Evolutionary conservation across 64 coral and sea anemone genomes (phyloP).

Genomic region (Montipora cactus): DNA sequence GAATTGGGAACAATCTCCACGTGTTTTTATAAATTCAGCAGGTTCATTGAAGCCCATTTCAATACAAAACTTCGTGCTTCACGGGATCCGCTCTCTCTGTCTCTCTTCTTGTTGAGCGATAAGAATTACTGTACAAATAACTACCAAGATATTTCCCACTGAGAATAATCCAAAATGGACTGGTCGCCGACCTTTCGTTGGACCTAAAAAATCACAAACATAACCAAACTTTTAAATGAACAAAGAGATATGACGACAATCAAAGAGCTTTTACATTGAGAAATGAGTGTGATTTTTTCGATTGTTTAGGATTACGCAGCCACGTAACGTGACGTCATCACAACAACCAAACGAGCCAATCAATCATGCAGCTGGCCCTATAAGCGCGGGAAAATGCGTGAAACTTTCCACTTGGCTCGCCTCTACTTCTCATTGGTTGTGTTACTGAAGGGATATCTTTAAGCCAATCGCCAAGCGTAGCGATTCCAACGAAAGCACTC

Average conservation of each 20-base stretch:
- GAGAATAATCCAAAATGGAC: neutral
- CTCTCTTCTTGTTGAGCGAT: neutral
- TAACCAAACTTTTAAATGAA: neutral
- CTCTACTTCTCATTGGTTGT: too few relatives aligned
- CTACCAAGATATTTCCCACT: neutral
- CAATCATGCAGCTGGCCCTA: too few relatives aligned
- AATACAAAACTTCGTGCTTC: neutral
- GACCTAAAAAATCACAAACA: neutral
- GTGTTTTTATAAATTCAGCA: slow-evolving; percentile 10
- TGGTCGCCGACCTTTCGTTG: neutral
- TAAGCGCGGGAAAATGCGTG: too few relatives aligned
- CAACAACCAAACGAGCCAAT: too few relatives aligned
- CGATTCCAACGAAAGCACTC: too few relatives aligned
- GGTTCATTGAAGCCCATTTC: neutral
- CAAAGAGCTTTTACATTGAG: too few relatives aligned
- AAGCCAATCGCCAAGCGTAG: too few relatives aligned
- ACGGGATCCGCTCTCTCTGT: neutral
- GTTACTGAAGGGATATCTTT: too few relatives aligned
- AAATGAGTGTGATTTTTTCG: too few relatives aligned
- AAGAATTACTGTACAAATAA: slow-evolving; percentile 1
- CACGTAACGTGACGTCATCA: too few relatives aligned
- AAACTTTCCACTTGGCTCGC: too few relatives aligned
- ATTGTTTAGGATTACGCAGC: too few relatives aligned
- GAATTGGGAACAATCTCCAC: neutral
- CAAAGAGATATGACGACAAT: neutral